Base-by-base conservation (phyloP, 2,888 invertebrate genomes). In the Iphiclides podalirius region DNA sequence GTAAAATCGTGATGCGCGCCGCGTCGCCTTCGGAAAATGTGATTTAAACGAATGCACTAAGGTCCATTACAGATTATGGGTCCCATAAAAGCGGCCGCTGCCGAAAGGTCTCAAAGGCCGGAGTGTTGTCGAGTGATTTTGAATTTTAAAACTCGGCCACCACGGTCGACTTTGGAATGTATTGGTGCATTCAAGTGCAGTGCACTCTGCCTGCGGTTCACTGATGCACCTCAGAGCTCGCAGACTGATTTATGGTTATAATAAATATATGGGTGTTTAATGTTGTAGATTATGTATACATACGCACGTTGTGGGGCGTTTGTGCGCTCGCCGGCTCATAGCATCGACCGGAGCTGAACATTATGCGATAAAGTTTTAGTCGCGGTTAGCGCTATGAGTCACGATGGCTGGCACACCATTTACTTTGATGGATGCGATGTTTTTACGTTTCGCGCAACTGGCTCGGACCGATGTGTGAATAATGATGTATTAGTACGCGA, bases 231-330 rank as follows among this genome's bases (percentile, higher is more conserved):
- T 79, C 75, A 60, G 73, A 74, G 70, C 75, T 65, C 60, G 65
- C 61, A 80, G 83, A 78, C 78, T 83, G 84, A 87, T 87, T 86
- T 87, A 87, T 84, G 73, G 73, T 71, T 79, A 79, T 82, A 82
- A 83, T 87, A 86, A 85, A 85, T 85, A 80, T 81, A 85, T 82
- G 79, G 77, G 66, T 79, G 80, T 80, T 84, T 85, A 82, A 87
- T 80, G 79, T 80, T 72, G 68, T 63, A 80, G 79, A 84, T 85
- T 82, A 85, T 81, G 76, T 79, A 72, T 73, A 71, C 17, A 16
- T 48, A 48, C 37, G 26, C 38, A 26, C 14, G 16, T 34, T 17
- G 23, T 17, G 23, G 44, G 37, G 35, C 28, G 36, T 41, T 16
- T n/a, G n/a, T n/a, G n/a, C 28, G 28, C 33, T 17, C 33, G 34